A percentile compares a stretch with the other conserved stretches of the same genome.
phyloP scores from a whole-genome alignment of 1,140 invertebrate genomes.

The Brachystomella parvula region DNA sequence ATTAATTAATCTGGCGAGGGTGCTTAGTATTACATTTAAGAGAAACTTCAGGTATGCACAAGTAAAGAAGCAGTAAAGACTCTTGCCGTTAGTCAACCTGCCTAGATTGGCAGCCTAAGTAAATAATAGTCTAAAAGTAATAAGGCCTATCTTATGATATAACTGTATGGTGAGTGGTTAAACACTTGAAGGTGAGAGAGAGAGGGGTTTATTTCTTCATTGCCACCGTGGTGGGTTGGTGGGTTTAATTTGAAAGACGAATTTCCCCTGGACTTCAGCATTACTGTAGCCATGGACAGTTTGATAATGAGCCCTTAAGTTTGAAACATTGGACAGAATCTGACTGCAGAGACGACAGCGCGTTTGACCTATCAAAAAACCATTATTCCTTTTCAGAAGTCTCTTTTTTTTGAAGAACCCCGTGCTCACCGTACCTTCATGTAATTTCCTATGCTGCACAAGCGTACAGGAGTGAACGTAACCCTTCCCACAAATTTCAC shows the following conservation, averaged over 20 bases:
- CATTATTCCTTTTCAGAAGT: constrained; percentile 1
- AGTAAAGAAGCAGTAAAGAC: too few species aligned
- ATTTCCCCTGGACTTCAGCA: constrained; percentile 6
- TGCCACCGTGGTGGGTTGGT: background rate
- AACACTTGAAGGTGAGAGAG: background rate
- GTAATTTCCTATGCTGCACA: constrained; percentile 10
- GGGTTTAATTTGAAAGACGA: constrained; percentile 4
- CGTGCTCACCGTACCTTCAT: background rate
- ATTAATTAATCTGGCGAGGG: too few species aligned
- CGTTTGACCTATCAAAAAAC: constrained; percentile 17
- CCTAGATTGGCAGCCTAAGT: too few species aligned
- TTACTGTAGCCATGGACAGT: constrained; percentile 8
- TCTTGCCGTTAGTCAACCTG: too few species aligned
- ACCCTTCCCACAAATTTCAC: constrained; percentile 11
- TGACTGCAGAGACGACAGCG: constrained; percentile 7
- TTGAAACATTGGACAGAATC: constrained; percentile 10
- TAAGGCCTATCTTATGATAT: too few species aligned
- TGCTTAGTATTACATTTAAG: too few species aligned
- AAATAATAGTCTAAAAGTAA: too few species aligned
- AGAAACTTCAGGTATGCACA: too few species aligned
- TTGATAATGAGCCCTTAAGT: constrained; percentile 14
- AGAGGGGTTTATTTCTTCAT: too few species aligned
- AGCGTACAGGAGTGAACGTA: constrained; percentile 13
- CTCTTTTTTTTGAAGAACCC: background rate
- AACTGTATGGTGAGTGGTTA: too few species aligned